Base-by-base conservation (phyloP, 92 coral and sea anemone genomes). In the Nematostella vectensis region DNA sequence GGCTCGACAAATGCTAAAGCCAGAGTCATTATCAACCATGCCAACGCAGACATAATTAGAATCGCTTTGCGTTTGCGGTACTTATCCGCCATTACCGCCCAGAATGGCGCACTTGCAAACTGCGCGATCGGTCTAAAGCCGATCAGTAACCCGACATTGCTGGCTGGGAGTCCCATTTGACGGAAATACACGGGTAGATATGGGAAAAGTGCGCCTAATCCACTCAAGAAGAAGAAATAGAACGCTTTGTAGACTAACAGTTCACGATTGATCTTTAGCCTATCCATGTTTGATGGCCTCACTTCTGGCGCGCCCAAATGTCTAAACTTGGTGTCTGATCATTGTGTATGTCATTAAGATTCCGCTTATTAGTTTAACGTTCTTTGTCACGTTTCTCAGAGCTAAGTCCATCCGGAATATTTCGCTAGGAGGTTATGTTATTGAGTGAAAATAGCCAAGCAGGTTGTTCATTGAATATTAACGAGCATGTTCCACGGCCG, bases 41-140 rank as follows among this genome's bases (percentile, higher is more conserved):
- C 83, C 56, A 93, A 51, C 12, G 85, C 85, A 25, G 99, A 93
- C 99, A 93, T 93, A 1, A 93, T 78, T 37, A 93, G 45, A 15
- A 93, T 87, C 0, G 96, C 80, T 43, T 93, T 93, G 18, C 99
- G 93, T 57, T 86, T 86, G 70, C 73, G 66, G 71, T 78, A 93
- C 71, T 70, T 82, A 54, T 93, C 99, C 23, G 99, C 99, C 81
- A 87, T 74, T 25, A 93, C 71, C 20, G 99, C 95, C 99, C 99
- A 93, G 65, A 93, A 93, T 39, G 99, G 99, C 27, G 99, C 99
- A 53, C 99, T 93, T 45, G 99, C 99, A 31, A 93, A 75, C 71
- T 93, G 99, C 13, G 86, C 79, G n/a, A 93, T 93, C 10, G 99
- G 99, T n/a, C 96, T 65, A 62, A 87, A 54, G 16, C 99, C 99